These are phyloP conservation scores for Zaprionus camerounensis DNA, from an alignment of 1,140 invertebrate genomes.

Conservation along the genomic window DNA sequence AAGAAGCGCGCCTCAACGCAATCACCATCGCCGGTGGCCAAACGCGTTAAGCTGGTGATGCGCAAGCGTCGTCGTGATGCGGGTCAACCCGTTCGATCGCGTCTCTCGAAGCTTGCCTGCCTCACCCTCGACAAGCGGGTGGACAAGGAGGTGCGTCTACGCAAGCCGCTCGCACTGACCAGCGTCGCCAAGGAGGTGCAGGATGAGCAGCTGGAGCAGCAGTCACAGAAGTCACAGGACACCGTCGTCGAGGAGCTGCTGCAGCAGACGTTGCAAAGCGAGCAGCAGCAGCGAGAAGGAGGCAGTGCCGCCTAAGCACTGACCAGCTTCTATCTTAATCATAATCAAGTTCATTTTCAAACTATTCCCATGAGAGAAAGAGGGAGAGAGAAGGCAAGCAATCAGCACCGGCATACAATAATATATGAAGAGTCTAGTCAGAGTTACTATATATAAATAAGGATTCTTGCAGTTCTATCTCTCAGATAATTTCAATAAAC, in stretches of 20 bases:
- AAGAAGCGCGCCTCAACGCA: neutral
- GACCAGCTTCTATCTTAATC: neutral
- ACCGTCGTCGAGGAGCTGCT: constrained; percentile 11
- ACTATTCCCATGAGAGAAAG: neutral
- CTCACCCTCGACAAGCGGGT: constrained; percentile 54
- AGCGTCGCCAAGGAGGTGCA: constrained; percentile 43
- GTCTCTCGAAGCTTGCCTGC: constrained; percentile 56
- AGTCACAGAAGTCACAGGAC: neutral
- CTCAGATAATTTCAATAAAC: neutral
- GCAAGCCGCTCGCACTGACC: constrained; percentile 42
- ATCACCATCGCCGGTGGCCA: neutral
- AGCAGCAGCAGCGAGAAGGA: neutral
- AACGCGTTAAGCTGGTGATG: neutral
- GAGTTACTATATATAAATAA: neutral
- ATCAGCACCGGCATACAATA: neutral
- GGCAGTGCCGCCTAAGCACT: neutral
- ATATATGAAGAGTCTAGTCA: neutral
- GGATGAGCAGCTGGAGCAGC: constrained; percentile 5
- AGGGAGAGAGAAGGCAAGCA: neutral
- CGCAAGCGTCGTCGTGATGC: constrained; percentile 71
- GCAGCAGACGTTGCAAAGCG: neutral
- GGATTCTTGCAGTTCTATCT: neutral
- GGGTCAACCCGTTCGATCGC: constrained; percentile 59
- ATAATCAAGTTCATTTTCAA: neutral
- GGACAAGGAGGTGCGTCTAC: constrained; percentile 59